Percentiles rank a stretch among this genome's conserved stretches.
These are phyloP conservation scores for Mobula hypostoma DNA, from an alignment of 2,113 vertebrate genomes.

Conservation along the genomic window DNA sequence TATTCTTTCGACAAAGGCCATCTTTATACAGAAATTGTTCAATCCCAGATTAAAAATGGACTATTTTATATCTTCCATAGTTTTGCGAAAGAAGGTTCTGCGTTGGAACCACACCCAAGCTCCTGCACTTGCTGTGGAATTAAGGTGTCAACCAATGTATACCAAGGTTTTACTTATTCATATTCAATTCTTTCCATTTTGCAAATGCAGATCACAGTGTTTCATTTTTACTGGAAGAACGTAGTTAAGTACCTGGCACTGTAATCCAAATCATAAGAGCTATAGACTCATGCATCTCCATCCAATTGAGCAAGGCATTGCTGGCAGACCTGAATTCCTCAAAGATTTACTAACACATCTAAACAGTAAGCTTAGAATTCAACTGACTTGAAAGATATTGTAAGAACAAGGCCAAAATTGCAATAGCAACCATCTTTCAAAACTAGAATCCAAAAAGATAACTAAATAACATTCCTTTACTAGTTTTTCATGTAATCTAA, in stretches of 20 bases:
- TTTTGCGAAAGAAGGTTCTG: too few relatives aligned
- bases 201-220: neutral
- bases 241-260: neutral
- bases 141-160: neutral
- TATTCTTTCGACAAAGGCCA: neutral
- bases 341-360: neutral
- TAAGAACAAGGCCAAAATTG: neutral
- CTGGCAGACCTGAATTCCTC: neutral
- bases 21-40: too few relatives aligned
- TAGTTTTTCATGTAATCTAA: neutral
- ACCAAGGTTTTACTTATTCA: neutral
- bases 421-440: neutral
- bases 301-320: neutral
- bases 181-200: neutral
- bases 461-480: neutral
- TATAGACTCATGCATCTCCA: neutral
- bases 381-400: neutral
- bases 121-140: neutral
- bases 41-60: too few relatives aligned
- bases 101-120: too few relatives aligned
- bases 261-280: neutral
- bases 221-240: neutral
- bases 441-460: neutral
- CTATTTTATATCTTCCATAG: too few relatives aligned
- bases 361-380: too few relatives aligned